A percentile compares a stretch with the other conserved stretches of the same genome.
phyloP scores from a whole-genome alignment of 2,113 vertebrate species.

The Cinclus mexicanus region DNA sequence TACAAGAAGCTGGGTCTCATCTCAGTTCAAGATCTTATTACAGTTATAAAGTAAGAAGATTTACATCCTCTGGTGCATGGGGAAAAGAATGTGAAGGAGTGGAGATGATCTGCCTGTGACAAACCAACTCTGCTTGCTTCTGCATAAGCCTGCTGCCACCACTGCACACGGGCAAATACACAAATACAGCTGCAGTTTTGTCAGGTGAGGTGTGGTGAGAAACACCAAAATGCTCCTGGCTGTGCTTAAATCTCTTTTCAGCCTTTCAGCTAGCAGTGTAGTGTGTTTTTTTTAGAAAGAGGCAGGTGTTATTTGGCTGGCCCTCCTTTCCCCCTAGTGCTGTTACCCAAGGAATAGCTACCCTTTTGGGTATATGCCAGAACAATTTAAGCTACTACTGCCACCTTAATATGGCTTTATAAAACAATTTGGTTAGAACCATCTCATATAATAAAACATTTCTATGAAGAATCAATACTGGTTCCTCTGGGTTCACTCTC shows the following conservation, averaged over 20 bases:
- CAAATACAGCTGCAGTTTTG: background rate
- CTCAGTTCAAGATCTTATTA: background rate
- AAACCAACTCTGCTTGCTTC: accelerated
- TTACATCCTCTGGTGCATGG: background rate
- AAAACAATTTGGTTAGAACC: constrained; percentile 21
- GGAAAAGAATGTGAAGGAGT: background rate
- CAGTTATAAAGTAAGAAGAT: background rate
- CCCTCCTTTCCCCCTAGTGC: background rate
- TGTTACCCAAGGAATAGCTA: background rate
- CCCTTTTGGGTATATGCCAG: background rate
- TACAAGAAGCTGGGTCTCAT: background rate
- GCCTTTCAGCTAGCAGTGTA: background rate
- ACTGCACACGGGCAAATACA: background rate
- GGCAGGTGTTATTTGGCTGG: background rate
- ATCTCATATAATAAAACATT: constrained; percentile 7
- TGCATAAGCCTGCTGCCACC: background rate
- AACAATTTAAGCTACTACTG: background rate
- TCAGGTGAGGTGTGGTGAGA: background rate
- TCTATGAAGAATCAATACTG: constrained; percentile 46
- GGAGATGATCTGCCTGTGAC: background rate
- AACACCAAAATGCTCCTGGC: background rate
- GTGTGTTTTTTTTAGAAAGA: background rate
- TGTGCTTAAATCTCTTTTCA: background rate
- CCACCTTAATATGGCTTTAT: background rate
- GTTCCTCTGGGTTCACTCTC: background rate